Evolutionary conservation across 2,113 vertebrate species (phyloP).

Genomic region (Naja naja): DNA sequence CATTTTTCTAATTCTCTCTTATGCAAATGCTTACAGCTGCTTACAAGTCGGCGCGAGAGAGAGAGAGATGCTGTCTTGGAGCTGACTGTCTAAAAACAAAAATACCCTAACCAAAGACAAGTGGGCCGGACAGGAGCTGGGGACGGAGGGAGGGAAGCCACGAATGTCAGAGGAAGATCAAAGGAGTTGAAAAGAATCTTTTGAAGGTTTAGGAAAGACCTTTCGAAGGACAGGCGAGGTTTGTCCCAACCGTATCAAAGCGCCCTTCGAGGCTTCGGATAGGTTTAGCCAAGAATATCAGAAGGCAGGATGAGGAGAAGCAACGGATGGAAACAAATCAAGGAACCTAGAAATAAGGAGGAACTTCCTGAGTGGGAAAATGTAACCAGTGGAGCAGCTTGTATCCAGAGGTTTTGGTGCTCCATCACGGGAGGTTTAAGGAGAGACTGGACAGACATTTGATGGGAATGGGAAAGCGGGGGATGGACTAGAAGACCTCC

Average conservation of each 20-base stretch:
- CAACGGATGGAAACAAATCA: neutral
- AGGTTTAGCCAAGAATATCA: too few species aligned
- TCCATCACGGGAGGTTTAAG: too few species aligned
- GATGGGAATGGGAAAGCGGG: too few species aligned
- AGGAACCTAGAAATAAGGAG: neutral
- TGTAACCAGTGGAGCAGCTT: too few species aligned
- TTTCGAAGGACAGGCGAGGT: neutral
- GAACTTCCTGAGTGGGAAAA: too few species aligned
- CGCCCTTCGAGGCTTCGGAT: neutral
- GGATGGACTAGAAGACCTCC: too few species aligned
- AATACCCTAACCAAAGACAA: neutral
- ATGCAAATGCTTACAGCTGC: neutral
- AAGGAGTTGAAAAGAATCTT: neutral
- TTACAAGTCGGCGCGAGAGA: fast-evolving
- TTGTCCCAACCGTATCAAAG: neutral
- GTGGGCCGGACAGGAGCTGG: neutral
- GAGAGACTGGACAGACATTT: too few species aligned
- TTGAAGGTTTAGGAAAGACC: neutral
- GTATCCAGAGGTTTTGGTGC: too few species aligned
- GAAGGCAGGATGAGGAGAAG: too few species aligned
- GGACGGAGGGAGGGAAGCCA: neutral
- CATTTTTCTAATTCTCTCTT: neutral
- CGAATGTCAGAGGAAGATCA: neutral
- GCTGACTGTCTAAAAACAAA: neutral
- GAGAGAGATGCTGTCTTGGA: neutral